These are phyloP conservation scores for Pseudomugil tenellus DNA, from an alignment of 2,797 vertebrate genomes.

Conservation along the genomic window DNA sequence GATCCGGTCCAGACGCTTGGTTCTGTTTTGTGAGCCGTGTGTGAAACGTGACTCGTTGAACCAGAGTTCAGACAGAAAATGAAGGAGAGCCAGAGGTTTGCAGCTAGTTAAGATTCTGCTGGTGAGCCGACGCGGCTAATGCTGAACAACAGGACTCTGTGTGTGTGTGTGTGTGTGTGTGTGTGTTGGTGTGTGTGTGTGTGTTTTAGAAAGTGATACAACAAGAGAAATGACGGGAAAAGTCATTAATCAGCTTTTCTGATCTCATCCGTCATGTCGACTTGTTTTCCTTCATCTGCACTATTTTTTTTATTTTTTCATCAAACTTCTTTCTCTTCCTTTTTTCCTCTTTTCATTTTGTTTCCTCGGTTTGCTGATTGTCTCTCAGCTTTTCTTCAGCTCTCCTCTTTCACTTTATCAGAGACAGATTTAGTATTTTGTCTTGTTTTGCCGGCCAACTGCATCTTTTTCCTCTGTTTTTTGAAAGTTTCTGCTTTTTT, in stretches of 20 bases:
- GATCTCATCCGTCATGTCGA: background rate
- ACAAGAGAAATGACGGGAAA: background rate
- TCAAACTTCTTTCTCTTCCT: background rate
- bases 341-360: no score
- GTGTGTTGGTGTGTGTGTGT: slow-evolving; percentile 13
- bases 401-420: background rate
- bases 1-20: background rate
- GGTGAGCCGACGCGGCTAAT: slow-evolving; percentile 21
- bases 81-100: slow-evolving; percentile 3
- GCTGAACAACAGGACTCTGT: slow-evolving; percentile 53
- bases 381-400: background rate
- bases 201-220: background rate
- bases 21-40: background rate
- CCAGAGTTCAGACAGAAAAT: slow-evolving; percentile 8
- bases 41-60: slow-evolving; percentile 6
- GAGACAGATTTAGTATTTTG: no score
- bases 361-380: background rate
- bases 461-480: no score
- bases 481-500: no score
- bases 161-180: slow-evolving; percentile 24
- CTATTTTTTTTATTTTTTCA: background rate
- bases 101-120: slow-evolving; percentile 49
- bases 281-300: background rate
- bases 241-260: background rate
- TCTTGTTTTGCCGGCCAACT: no score